Percentiles rank a stretch among this genome's conserved stretches.
phyloP scores from a whole-genome alignment of 2,888 invertebrate genomes.

The Neoitamus cyanurus region DNA sequence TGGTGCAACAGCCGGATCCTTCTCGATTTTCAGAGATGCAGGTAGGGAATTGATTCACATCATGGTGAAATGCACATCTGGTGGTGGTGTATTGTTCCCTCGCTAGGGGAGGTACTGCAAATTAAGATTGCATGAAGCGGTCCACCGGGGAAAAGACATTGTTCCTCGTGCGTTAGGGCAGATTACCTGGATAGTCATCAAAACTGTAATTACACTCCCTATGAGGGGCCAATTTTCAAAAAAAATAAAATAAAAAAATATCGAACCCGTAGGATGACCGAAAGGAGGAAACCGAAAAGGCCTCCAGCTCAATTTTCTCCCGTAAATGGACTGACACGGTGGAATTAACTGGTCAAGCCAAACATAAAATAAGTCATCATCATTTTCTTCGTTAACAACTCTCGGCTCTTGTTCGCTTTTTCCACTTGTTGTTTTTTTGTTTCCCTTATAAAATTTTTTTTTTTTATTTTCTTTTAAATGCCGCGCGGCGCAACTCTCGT shows the following conservation, averaged over 20 bases:
- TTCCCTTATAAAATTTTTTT: background rate
- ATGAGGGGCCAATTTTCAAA: background rate
- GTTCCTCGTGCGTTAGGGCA: too few species aligned
- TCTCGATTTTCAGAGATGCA: too few species aligned
- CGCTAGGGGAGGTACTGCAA: too few species aligned
- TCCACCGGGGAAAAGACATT: too few species aligned
- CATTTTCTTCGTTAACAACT: conserved; percentile 44
- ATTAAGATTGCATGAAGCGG: too few species aligned
- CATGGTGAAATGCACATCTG: too few species aligned
- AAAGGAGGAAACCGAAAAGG: background rate
- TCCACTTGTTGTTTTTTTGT: background rate
- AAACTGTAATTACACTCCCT: background rate
- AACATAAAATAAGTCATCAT: conserved; percentile 43
- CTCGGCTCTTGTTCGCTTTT: background rate
- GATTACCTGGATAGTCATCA: too few species aligned
- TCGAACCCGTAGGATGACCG: background rate
- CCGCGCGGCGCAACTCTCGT: too few species aligned
- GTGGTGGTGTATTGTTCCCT: too few species aligned
- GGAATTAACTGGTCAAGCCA: conserved; percentile 34
- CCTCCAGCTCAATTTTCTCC: background rate
- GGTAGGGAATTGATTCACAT: too few species aligned
- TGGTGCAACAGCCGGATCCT: too few species aligned
- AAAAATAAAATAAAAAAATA: background rate
- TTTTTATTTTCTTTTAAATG: background rate
- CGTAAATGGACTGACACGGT: conserved; percentile 29